Base-by-base conservation (phyloP, 1,140 invertebrate species). In the Magallana ariakensis region DNA sequence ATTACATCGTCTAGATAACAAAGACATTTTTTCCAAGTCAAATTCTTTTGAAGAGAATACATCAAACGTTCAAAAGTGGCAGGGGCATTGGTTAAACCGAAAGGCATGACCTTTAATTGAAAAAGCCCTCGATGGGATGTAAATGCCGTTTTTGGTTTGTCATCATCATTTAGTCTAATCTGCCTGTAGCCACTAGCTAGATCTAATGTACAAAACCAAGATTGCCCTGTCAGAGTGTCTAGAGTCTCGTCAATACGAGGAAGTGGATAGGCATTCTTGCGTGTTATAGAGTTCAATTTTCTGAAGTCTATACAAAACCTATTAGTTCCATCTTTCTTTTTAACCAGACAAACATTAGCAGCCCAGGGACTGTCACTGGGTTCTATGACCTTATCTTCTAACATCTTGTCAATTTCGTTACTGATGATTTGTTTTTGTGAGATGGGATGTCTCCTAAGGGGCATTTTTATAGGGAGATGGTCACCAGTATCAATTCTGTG, bases 241-340 rank as follows among this genome's bases (percentile, higher is more conserved):
- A 86, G 60, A 33, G 84, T 56, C 11, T 90, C 89, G 26, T 87
- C 83, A 15, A 84, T 66, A 46, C 55, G 82, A 16, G 83, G 85
- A 5, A 89, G 26, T 0, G 88, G 87, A 46, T 87, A 87, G 8
- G 83, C 84, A 84, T 89, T 2, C 70, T 85, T 89, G 22, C 15
- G 81, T 7, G 89, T 90, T 8, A 87, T 81, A 13, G 19, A 1
- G 62, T 91, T 92, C 4, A 90, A 55, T 33, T 75, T 75, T 60
- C 89, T 95, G 92, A 95, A 96, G 91, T 96, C 95, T 4, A 92
- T 94, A 91, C 95, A 95, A 22, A 96, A 91, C 80, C 95, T 89
- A 56, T 95, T 89, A 15, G 91, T 88, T 16, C 94, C 95, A 91
- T 95, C 91, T 4, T 92, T 83, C 87, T 96, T 96, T n/a, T 91